Evolutionary conservation across 2,113 vertebrate species (phyloP), one percentile per base, ranked within the genome.

Genomic region (Myxocyprinus asiaticus): DNA sequence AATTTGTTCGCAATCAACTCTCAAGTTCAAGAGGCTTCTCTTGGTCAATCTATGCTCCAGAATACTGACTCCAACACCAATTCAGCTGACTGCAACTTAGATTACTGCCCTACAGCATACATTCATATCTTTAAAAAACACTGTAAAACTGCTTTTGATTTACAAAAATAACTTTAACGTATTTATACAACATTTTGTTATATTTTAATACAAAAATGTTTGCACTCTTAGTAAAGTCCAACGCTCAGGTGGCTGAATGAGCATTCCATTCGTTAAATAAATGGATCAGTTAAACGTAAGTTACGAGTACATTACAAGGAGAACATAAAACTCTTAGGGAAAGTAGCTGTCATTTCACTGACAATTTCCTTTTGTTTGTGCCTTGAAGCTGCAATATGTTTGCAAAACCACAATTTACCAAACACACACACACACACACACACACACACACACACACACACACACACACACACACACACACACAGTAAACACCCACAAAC

Each of bases 121-220:
- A 92, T 91, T 93, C 90, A 87, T 81, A 87, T 87, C 87, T 79
- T 86, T 90, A 88, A 91, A 88, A 92, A 91, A 93, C 90, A 88
- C 87, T 91, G 89, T 78, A 92, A 92, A 92, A 91, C 88, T 22
- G 51, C 17, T 82, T 85, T 86, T 84, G 87, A 82, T 87, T 90
- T 93, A 92, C 85, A 93, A 94, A 94, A 94, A 93, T 93, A 93
- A 92, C 87, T 84, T 59, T 65, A 89, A 89, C 91, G 84, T 83
- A 90, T 91, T 89, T 90, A 76, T 88, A 90, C 89, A 90, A 85
- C 88, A 58, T 74, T 61, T 69, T 65, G 22, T 73, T 65, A 11
- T 83, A 67, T 81, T 78, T 80, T 75, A 88, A 86, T 87, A 90
- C 87, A 90, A 92, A 83, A 76, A 70, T 80, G 72, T 88, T 79